Evolutionary conservation across 2,888 invertebrate genomes (phyloP).

Genomic region (Chrysolina haemoptera): DNA sequence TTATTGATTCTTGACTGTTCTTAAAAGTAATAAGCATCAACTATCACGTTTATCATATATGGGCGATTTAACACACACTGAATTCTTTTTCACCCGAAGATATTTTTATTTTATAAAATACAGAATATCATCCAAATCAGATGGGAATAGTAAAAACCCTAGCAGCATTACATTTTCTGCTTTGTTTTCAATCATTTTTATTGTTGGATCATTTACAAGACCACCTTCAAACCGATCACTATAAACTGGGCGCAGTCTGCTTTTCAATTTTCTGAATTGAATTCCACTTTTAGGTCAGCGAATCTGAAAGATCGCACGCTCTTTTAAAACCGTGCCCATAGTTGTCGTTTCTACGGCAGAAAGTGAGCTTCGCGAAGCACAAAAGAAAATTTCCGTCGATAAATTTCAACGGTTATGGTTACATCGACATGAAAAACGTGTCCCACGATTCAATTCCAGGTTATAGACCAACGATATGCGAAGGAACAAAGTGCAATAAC

Average conservation of each 20-base stretch:
- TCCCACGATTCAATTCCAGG: constrained; percentile 46
- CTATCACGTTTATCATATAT: too few species aligned
- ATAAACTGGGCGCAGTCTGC: not conserved
- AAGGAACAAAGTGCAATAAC: constrained; percentile 29
- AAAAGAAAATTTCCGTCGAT: constrained; percentile 30
- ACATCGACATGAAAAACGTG: constrained; percentile 44
- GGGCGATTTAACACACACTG: too few species aligned
- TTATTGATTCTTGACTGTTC: too few species aligned
- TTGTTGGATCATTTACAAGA: too few species aligned
- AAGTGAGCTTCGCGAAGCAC: constrained; percentile 30
- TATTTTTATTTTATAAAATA: too few species aligned
- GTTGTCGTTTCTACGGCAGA: constrained; percentile 23
- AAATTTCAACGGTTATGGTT: constrained; percentile 43
- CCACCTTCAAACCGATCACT: too few species aligned
- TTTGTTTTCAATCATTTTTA: too few species aligned
- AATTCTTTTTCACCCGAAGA: too few species aligned
- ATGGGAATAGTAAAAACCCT: too few species aligned
- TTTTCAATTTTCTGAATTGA: not conserved
- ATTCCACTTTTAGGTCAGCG: not conserved
- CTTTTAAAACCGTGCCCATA: not conserved
- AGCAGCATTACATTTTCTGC: too few species aligned
- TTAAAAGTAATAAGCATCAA: too few species aligned
- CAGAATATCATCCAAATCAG: too few species aligned
- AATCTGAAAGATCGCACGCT: not conserved
- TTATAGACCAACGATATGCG: constrained; percentile 40